Evolutionary conservation across 2,888 invertebrate genomes (phyloP).

Genomic region (Arrhopalites spinosus): DNA sequence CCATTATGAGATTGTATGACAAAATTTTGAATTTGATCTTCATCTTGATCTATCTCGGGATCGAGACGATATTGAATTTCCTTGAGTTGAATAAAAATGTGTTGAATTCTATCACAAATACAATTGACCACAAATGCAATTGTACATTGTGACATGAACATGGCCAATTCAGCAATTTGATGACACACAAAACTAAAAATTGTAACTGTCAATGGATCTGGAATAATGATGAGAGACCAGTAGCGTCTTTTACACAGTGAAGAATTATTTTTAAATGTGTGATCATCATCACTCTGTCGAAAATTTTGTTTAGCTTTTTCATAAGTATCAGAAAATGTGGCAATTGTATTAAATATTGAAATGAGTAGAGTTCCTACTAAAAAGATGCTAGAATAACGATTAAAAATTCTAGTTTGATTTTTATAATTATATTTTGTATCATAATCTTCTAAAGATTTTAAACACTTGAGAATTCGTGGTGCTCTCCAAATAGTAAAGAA

Average conservation of each 20-base stretch:
- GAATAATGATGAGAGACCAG: slow-evolving; percentile 22
- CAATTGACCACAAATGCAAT: slow-evolving; percentile 26
- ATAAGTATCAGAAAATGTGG: slow-evolving; percentile 11
- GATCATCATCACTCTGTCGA: background rate
- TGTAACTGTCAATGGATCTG: slow-evolving; percentile 12
- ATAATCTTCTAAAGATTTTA: slow-evolving; percentile 19
- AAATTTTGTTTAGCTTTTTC: slow-evolving; percentile 5
- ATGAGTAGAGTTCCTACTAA: background rate
- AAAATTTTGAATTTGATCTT: background rate
- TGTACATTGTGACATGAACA: slow-evolving; percentile 21
- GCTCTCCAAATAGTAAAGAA: background rate
- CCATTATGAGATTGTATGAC: background rate
- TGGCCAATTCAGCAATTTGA: slow-evolving; percentile 12
- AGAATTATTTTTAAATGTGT: background rate
- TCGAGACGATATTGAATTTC: slow-evolving; percentile 3
- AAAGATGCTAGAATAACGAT: slow-evolving; percentile 17
- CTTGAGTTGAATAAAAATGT: background rate
- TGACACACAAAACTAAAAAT: slow-evolving; percentile 9
- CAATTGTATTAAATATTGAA: background rate
- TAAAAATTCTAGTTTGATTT: slow-evolving; percentile 13
- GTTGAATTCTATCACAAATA: slow-evolving; percentile 20
- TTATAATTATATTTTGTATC: background rate
- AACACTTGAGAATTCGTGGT: background rate
- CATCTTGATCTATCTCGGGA: background rate
- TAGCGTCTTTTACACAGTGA: background rate